Percentiles rank a stretch among this genome's conserved stretches.
Conservation (phyloP, 2,113 vertebrate genomes). For the Sclerurus mexicanus region DNA sequence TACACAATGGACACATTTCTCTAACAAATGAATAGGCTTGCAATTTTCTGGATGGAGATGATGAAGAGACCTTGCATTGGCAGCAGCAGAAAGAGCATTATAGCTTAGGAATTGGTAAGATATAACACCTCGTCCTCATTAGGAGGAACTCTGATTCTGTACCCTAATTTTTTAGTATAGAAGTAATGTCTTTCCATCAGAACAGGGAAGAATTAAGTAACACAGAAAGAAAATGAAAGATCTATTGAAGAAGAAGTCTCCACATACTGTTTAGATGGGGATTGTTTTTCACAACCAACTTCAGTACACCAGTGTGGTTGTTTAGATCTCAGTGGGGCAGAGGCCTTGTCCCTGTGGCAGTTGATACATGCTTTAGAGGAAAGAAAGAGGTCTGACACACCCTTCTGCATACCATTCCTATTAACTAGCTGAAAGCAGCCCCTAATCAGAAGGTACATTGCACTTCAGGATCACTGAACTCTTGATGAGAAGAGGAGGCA, state of each 20-base stretch:
- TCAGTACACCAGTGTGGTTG: not conserved
- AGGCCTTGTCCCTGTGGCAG: not conserved
- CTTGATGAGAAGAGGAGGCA: not conserved
- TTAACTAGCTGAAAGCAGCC: not conserved
- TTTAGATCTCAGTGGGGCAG: not conserved
- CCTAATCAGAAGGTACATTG: not conserved
- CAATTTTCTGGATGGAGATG: not conserved
- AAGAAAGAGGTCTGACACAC: not conserved
- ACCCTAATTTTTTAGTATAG: not conserved
- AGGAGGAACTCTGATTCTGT: not conserved
- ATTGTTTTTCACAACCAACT: not conserved
- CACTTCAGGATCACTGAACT: not conserved
- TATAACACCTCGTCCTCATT: not conserved
- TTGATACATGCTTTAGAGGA: not conserved
- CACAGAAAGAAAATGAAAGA: not conserved
- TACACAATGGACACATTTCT: not conserved
- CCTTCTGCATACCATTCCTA: not conserved
- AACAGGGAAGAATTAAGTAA: not conserved
- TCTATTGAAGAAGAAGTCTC: not conserved
- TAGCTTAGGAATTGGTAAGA: not conserved
- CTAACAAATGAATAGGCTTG: not conserved
- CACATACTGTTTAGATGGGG: not conserved
- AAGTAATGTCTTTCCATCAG: not conserved
- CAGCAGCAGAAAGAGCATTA: not conserved
- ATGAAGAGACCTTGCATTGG: not conserved